A percentile compares a stretch with the other conserved stretches of the same genome.
Conservation (phyloP, 2,888 invertebrate species). For the Nineta flava region DNA sequence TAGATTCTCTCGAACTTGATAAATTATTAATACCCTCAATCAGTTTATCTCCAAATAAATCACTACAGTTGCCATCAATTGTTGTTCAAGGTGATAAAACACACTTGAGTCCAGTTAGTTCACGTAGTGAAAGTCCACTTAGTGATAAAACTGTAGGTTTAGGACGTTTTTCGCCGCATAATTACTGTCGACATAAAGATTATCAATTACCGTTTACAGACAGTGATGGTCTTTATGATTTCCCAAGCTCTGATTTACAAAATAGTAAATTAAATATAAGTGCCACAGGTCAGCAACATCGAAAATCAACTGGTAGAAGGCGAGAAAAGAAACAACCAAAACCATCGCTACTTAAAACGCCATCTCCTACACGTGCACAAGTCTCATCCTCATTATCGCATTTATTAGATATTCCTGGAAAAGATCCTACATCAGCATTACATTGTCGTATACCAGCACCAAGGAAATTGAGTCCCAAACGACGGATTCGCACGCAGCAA, state of each 20-base stretch:
- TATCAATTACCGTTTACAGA: slow-evolving; percentile 53
- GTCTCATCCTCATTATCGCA: slow-evolving; percentile 35
- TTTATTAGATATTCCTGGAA: slow-evolving; percentile 43
- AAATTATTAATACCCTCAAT: slow-evolving; percentile 23
- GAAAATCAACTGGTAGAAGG: slow-evolving; percentile 44
- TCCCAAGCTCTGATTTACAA: slow-evolving; percentile 54
- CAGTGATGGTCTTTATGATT: slow-evolving; percentile 66
- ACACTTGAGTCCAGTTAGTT: slow-evolving; percentile 53
- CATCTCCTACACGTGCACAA: slow-evolving; percentile 37
- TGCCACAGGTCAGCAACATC: slow-evolving; percentile 32
- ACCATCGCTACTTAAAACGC: slow-evolving; percentile 28
- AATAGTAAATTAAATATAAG: slow-evolving; percentile 28
- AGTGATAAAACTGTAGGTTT: slow-evolving; percentile 51
- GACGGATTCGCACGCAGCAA: slow-evolving; percentile 34
- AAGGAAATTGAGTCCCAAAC: slow-evolving; percentile 39
- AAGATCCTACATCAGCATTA: slow-evolving; percentile 20
- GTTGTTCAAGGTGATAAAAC: slow-evolving; percentile 40
- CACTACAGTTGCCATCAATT: slow-evolving; percentile 42
- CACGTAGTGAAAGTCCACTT: slow-evolving; percentile 61
- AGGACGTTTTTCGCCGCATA: slow-evolving; percentile 53
- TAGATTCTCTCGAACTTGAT: slow-evolving; percentile 34
- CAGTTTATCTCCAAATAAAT: slow-evolving; percentile 19
- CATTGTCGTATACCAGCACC: slow-evolving; percentile 26
- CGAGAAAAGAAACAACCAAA: slow-evolving; percentile 39
- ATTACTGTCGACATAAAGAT: slow-evolving; percentile 45